A percentile compares a stretch with the other conserved stretches of the same genome.
phyloP scores from a whole-genome alignment of 1,140 invertebrate species.

The Uloborus diversus region DNA sequence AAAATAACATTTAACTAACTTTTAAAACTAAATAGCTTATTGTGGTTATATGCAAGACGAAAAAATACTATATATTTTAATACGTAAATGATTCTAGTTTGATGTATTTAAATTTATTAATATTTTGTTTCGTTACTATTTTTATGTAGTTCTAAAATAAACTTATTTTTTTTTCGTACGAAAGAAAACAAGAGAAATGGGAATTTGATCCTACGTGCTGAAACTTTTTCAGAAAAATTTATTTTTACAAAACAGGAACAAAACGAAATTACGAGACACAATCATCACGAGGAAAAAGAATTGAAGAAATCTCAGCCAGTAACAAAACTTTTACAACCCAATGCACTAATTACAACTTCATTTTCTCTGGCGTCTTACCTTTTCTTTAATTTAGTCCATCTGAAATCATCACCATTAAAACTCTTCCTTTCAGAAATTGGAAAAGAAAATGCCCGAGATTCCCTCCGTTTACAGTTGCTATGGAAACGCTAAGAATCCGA shows the following conservation, averaged over 20 bases:
- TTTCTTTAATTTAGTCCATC: background rate
- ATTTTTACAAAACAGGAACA: background rate
- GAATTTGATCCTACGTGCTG: too few species aligned
- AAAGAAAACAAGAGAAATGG: too few species aligned
- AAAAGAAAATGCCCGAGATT: background rate
- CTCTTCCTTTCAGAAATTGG: background rate
- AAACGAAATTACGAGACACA: background rate
- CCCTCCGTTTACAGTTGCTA: constrained; percentile 5
- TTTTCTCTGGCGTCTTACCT: background rate
- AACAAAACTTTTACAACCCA: constrained; percentile 13
- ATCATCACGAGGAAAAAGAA: background rate
- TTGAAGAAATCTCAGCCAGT: background rate
- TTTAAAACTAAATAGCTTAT: too few species aligned
- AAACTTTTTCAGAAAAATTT: too few species aligned
- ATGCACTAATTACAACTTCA: constrained; percentile 41
- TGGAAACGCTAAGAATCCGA: constrained; percentile 2
- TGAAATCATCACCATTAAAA: constrained; percentile 41
- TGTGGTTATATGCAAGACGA: too few species aligned
- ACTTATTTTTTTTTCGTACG: too few species aligned
- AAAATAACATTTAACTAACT: too few species aligned
- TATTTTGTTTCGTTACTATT: too few species aligned
- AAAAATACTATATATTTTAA: too few species aligned
- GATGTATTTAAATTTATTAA: too few species aligned
- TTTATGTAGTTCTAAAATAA: too few species aligned
- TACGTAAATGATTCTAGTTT: too few species aligned